Conservation (phyloP, 2,797 vertebrate genomes). For the Psittacula derbiana region DNA sequence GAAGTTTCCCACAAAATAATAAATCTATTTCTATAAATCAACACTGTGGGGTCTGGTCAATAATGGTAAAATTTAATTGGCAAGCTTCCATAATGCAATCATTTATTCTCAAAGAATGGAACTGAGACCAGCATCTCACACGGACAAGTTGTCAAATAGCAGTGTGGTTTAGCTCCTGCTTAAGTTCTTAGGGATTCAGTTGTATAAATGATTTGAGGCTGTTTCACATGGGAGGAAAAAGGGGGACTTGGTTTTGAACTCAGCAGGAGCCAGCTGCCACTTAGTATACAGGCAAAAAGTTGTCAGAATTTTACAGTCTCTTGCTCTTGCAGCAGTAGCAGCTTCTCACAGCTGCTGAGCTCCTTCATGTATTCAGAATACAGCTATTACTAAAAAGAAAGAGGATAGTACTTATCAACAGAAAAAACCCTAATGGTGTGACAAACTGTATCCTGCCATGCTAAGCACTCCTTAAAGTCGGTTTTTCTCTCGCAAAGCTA, state of each 20-base stretch:
- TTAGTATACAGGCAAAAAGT: not conserved
- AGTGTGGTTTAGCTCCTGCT: not conserved
- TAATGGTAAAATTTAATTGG: not conserved
- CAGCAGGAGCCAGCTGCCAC: not conserved
- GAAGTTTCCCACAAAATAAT: not conserved
- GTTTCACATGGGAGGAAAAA: not conserved
- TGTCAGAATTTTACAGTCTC: not conserved
- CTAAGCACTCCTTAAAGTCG: not conserved
- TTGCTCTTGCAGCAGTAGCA: not conserved
- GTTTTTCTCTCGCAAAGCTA: not conserved
- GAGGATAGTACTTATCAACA: not conserved
- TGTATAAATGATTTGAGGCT: not conserved
- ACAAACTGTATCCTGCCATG: not conserved
- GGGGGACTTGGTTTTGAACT: not conserved
- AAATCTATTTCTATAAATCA: not conserved
- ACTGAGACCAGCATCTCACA: not conserved
- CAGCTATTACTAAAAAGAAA: not conserved
- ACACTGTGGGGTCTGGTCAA: not conserved
- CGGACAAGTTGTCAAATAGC: not conserved
- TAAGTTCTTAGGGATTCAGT: not conserved
- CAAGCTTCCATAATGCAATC: not conserved
- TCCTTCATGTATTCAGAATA: not conserved
- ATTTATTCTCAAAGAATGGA: not conserved
- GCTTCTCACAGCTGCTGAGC: not conserved
- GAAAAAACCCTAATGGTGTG: not conserved